Percentiles rank a stretch among this genome's conserved stretches.
Conservation (phyloP, 2,888 invertebrate species). For the Chrysolina americana region DNA sequence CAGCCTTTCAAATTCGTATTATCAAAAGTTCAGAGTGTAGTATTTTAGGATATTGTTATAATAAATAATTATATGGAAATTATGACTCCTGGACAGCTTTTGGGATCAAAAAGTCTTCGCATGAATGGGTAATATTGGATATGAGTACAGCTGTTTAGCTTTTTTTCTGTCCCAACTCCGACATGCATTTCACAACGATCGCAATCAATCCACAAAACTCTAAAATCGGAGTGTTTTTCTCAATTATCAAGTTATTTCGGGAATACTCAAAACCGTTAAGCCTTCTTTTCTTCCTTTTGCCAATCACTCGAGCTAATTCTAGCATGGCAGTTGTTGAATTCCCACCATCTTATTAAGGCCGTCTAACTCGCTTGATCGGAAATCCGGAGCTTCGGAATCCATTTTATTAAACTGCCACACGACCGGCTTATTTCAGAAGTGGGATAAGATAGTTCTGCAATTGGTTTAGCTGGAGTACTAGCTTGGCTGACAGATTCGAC, state of each 20-base stretch:
- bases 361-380: conserved; percentile 17
- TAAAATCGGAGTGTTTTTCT: not conserved
- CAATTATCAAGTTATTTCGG: not conserved
- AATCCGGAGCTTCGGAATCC: conserved; percentile 34
- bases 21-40: no score
- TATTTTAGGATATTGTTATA: no score
- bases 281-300: not conserved
- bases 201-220: not conserved
- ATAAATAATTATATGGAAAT: no score
- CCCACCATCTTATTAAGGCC: conserved; percentile 29
- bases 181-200: not conserved
- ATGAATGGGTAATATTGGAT: not conserved
- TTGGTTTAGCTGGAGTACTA: conserved; percentile 9
- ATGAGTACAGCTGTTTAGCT: no score
- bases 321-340: conserved; percentile 28
- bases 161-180: no score
- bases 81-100: no score
- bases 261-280: conserved; percentile 2
- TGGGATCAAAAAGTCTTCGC: not conserved
- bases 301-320: conserved; percentile 18
- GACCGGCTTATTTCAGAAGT: conserved; percentile 16
- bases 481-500: conserved; percentile 6
- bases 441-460: conserved; percentile 16
- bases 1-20: no score
- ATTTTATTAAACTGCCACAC: conserved; percentile 36